Base-by-base conservation (phyloP, 2,797 vertebrate genomes). In the Helarctos malayanus region DNA sequence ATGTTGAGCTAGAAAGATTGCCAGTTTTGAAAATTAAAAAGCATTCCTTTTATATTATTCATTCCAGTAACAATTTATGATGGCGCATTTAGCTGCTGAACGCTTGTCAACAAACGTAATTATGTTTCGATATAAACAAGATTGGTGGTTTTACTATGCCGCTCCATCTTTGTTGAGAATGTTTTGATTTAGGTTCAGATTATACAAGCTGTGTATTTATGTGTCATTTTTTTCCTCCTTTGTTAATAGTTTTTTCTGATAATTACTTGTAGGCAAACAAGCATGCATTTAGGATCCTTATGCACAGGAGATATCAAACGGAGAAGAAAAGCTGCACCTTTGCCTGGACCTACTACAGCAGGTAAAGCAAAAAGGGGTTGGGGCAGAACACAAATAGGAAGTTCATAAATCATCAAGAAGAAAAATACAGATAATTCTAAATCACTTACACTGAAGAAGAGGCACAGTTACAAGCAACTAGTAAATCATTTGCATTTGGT, bases 231-330 rank as follows among this genome's bases (percentile, higher is more conserved):
- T 97, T 97, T 95, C 97, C 97, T 97, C 97, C 94, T 98, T 98
- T 98, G 98, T 98, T 99, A 98, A 98, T 98, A 98, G 98, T 98
- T 99, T 97, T 82, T 98, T 99, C 98, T 98, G 97, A 98, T 99
- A 99, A 99, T 99, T 99, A 98, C 98, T 99, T 98, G 97, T 99
- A 99, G 99, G 98, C 99, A 99, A 99, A 99, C 99, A 97, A 99
- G 99, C 93, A 99, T 99, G 97, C 99, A 99, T 98, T 99, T 99
- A 95, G 99, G 99, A 98, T 99, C 99, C 83, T 98, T 99, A 90
- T 99, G 99, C 98, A 99, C 99, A 35, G 99, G 99, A 94, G 99
- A 99, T 94, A 99, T 99, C 99, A 99, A 99, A 99, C 99, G 99
- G 98, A 99, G 99, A 98, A 99, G 99, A 96, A 99, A 99, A 98